Percentiles rank a stretch among this genome's conserved stretches.
These are phyloP conservation scores for Chloropsis hardwickii DNA, from an alignment of 2,113 vertebrate species.

Conservation along the genomic window DNA sequence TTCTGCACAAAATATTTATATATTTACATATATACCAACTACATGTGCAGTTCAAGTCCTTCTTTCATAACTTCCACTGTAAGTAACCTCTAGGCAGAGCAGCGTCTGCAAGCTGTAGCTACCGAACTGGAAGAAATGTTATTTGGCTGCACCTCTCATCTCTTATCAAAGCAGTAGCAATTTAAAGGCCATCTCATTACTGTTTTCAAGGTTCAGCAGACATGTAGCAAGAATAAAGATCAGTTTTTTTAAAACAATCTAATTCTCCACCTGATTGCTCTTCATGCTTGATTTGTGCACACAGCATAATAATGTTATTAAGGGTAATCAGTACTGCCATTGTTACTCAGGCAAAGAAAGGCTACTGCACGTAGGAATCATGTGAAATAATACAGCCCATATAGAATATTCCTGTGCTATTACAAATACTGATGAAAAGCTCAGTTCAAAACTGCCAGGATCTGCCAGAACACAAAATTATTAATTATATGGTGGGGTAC, in stretches of 20 bases:
- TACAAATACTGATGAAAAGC: not conserved
- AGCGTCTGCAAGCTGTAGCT: not conserved
- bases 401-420: not conserved
- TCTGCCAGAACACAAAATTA: not conserved
- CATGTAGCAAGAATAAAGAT: conserved; percentile 14
- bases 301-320: conserved; percentile 34
- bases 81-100: not conserved
- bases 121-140: not conserved
- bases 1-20: not conserved
- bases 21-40: not conserved
- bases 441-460: not conserved
- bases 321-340: conserved; percentile 30
- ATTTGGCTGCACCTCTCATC: not conserved
- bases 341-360: not conserved
- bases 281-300: conserved; percentile 25
- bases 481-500: not conserved
- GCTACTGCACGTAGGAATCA: not conserved
- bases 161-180: conserved; percentile 14
- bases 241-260: conserved; percentile 5
- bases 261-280: conserved; percentile 51
- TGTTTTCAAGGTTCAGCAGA: conserved; percentile 42
- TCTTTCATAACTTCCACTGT: not conserved
- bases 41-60: not conserved
- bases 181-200: conserved; percentile 36
- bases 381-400: not conserved